These are phyloP conservation scores for Zhengitettix transpicula DNA, from an alignment of 2,888 invertebrate species.

Conservation along the genomic window DNA sequence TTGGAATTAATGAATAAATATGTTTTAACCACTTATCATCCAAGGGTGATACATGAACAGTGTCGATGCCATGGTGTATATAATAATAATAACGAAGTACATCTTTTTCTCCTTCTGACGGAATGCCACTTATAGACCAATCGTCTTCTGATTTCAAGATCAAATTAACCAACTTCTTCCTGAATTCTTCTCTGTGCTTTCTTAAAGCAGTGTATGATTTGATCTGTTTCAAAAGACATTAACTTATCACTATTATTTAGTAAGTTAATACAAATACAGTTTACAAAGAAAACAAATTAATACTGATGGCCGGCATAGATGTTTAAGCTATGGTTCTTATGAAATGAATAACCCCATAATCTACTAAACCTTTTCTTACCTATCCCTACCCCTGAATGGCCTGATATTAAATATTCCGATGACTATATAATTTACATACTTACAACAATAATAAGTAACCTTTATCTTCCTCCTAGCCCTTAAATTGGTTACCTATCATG, in stretches of 20 bases:
- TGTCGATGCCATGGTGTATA: conserved; percentile 77
- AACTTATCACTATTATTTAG: background rate
- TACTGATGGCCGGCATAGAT: too few relatives aligned
- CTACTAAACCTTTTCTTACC: too few relatives aligned
- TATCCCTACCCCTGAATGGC: too few relatives aligned
- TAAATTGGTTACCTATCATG: too few relatives aligned
- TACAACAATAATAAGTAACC: too few relatives aligned
- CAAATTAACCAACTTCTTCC: conserved; percentile 57
- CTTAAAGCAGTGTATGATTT: conserved; percentile 50
- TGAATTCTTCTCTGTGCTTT: conserved; percentile 65
- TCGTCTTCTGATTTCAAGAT: conserved; percentile 39
- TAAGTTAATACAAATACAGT: background rate
- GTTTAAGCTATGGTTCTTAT: too few relatives aligned
- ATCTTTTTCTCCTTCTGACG: conserved; percentile 47
- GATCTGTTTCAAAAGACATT: background rate
- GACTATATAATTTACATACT: too few relatives aligned
- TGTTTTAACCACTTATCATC: conserved; percentile 49
- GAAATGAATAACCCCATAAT: too few relatives aligned
- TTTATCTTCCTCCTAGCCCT: too few relatives aligned
- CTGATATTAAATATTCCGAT: too few relatives aligned
- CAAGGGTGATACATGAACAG: conserved; percentile 72
- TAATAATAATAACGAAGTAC: conserved; percentile 76
- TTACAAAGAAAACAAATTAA: too few relatives aligned
- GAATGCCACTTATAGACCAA: conserved; percentile 26
- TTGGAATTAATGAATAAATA: conserved; percentile 25